Evolutionary conservation across 1,140 invertebrate genomes (phyloP).

Genomic region (Eumaeus atala): DNA sequence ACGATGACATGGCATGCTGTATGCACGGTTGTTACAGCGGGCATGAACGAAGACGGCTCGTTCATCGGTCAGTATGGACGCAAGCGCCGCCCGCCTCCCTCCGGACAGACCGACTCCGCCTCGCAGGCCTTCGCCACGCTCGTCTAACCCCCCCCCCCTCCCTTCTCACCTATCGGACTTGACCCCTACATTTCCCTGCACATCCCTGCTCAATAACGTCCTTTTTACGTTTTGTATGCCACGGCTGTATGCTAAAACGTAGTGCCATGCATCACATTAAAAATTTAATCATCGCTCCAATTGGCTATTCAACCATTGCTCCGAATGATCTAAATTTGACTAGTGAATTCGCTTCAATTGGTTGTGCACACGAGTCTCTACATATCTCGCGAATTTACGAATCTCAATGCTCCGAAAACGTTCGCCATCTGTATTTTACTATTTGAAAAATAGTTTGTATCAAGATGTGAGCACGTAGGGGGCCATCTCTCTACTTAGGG

Average conservation of each 20-base stretch:
- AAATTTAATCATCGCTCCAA: background rate
- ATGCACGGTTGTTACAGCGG: slow-evolving; percentile 73
- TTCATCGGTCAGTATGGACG: slow-evolving; percentile 97
- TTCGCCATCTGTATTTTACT: slow-evolving; percentile 48
- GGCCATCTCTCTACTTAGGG: slow-evolving; percentile 24
- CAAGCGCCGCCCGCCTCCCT: slow-evolving; percentile 76
- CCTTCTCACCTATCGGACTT: background rate
- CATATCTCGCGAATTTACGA: slow-evolving; percentile 23
- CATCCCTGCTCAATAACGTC: slow-evolving; percentile 11
- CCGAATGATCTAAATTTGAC: slow-evolving; percentile 4
- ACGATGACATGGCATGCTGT: slow-evolving; percentile 21
- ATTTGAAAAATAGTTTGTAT: slow-evolving; percentile 63
- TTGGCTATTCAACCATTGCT: background rate
- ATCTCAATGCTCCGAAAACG: slow-evolving; percentile 27
- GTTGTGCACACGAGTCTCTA: slow-evolving; percentile 38
- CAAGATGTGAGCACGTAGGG: slow-evolving; percentile 33
- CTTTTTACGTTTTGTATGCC: slow-evolving; percentile 23
- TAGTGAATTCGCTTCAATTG: slow-evolving; percentile 22
- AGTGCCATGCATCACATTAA: slow-evolving; percentile 45
- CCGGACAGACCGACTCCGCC: slow-evolving; percentile 78
- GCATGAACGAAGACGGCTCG: slow-evolving; percentile 98
- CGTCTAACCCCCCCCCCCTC: slow-evolving; percentile 74
- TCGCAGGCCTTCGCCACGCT: slow-evolving; percentile 86
- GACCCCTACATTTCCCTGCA: slow-evolving; percentile 7
- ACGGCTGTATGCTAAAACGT: slow-evolving; percentile 26